A percentile compares a stretch with the other conserved stretches of the same genome.
Conservation (phyloP, 2,113 vertebrate genomes). For the Elephas maximus region DNA sequence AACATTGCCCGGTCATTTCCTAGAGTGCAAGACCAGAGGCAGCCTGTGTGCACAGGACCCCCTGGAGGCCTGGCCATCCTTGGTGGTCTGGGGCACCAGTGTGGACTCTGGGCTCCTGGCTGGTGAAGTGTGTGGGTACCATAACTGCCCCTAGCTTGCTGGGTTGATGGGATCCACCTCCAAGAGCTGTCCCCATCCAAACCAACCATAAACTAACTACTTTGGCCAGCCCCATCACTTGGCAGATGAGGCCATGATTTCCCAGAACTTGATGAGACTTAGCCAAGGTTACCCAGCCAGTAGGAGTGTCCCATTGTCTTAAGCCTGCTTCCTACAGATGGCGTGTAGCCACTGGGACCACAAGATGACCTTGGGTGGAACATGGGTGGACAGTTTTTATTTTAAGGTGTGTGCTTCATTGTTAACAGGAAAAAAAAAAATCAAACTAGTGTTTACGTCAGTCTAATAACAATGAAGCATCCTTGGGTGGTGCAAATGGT, state of each 20-base stretch:
- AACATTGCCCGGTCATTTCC: conserved; percentile 77
- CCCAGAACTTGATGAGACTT: not conserved
- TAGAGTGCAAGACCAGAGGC: not conserved
- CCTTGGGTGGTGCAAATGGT: not conserved
- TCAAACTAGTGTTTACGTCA: not conserved
- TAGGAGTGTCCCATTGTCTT: not conserved
- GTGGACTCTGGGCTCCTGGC: not conserved
- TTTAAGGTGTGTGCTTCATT: not conserved
- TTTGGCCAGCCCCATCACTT: no score
- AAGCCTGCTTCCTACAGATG: not conserved
- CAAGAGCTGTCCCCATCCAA: not conserved
- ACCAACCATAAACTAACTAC: not conserved
- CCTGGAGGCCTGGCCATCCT: no score
- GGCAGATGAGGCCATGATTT: not conserved
- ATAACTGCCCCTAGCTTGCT: not conserved
- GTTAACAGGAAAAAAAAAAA: not conserved
- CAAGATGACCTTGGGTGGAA: not conserved
- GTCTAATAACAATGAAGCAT: not conserved
- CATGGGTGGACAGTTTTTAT: not conserved
- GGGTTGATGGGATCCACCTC: not conserved
- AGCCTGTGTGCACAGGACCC: no score
- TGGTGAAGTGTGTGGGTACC: accelerated
- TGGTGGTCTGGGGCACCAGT: accelerated
- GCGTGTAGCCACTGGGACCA: not conserved
- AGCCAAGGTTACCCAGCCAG: not conserved